These are phyloP conservation scores for Pyrochroa serraticornis DNA, from an alignment of 2,888 invertebrate species.

Conservation along the genomic window DNA sequence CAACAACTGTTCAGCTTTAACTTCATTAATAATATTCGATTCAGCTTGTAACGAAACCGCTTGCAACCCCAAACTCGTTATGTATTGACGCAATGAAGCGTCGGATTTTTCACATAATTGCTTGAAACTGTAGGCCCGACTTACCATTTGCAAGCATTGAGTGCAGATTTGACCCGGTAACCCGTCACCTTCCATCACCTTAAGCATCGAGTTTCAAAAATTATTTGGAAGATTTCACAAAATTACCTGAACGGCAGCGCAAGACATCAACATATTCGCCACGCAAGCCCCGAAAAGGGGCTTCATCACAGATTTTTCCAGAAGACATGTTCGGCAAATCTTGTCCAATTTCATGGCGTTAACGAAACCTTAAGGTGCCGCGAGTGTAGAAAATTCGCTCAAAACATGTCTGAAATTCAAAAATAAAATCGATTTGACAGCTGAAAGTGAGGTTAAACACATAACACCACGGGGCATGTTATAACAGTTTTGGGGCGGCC, in stretches of 20 bases:
- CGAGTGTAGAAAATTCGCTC: neutral
- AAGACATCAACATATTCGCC: conserved; percentile 56
- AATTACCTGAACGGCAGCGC: conserved; percentile 53
- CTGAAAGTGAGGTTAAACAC: neutral
- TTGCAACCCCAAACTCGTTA: conserved; percentile 45
- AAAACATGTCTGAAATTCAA: neutral
- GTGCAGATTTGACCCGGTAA: conserved; percentile 54
- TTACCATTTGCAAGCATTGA: conserved; percentile 54
- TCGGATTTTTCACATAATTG: conserved; percentile 56
- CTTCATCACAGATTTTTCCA: conserved; percentile 53
- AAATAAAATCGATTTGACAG: neutral
- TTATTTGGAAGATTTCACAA: neutral
- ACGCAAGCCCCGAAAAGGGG: conserved; percentile 54
- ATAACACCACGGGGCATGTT: no score
- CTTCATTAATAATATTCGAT: conserved; percentile 40
- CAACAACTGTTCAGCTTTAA: conserved; percentile 49
- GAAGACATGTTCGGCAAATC: conserved; percentile 54
- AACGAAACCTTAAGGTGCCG: no score
- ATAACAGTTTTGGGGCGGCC: no score
- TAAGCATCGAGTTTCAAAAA: conserved; percentile 24
- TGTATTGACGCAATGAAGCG: conserved; percentile 49
- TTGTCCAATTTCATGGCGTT: conserved; percentile 52
- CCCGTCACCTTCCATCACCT: conserved; percentile 56
- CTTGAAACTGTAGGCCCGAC: conserved; percentile 54
- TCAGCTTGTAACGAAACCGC: conserved; percentile 38